phyloP scores from a whole-genome alignment of 2,797 vertebrate genomes.

The Coluber constrictor region DNA sequence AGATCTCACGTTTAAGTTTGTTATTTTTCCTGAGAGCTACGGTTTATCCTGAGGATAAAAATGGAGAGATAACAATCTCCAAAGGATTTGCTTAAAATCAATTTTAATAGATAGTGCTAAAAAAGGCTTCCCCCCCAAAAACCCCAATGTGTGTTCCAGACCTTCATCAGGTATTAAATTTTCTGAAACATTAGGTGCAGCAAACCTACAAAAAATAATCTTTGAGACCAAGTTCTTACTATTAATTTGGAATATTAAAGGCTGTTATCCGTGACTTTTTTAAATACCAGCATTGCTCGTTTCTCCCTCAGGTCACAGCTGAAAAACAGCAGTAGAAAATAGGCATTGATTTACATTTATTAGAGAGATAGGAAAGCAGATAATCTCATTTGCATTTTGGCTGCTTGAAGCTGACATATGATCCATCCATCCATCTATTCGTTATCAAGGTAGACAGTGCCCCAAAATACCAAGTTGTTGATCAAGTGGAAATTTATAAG shows the following conservation, averaged over 20 bases:
- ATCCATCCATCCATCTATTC: slow-evolving; percentile 20
- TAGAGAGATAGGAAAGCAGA: slow-evolving; percentile 43
- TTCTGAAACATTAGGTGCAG: slow-evolving; percentile 54
- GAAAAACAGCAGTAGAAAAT: slow-evolving; percentile 38
- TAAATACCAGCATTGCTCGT: slow-evolving; percentile 30
- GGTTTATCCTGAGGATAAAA: slow-evolving; percentile 22
- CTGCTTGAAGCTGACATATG: slow-evolving; percentile 40
- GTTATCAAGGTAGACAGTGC: slow-evolving; percentile 41
- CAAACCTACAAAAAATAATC: slow-evolving; percentile 60
- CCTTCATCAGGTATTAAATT: slow-evolving; percentile 46
- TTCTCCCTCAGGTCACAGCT: slow-evolving; percentile 39
- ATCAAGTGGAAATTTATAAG: slow-evolving; percentile 50
- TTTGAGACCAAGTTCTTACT: slow-evolving; percentile 54
- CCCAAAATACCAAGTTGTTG: slow-evolving; percentile 53
- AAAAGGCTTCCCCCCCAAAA: slow-evolving; percentile 64
- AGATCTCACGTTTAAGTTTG: slow-evolving; percentile 55
- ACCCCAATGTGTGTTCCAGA: slow-evolving; percentile 63
- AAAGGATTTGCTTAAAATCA: slow-evolving; percentile 63
- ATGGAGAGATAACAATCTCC: slow-evolving; percentile 50
- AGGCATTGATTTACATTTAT: slow-evolving; percentile 46
- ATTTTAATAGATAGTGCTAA: slow-evolving; percentile 70
- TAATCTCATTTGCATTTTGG: slow-evolving; percentile 41
- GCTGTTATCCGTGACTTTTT: slow-evolving; percentile 29
- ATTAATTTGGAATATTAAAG: slow-evolving; percentile 58
- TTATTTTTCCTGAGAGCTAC: slow-evolving; percentile 17